Percentiles rank a stretch among this genome's conserved stretches.
Conservation (phyloP, 2,113 vertebrate genomes). For the Mus musculus region DNA sequence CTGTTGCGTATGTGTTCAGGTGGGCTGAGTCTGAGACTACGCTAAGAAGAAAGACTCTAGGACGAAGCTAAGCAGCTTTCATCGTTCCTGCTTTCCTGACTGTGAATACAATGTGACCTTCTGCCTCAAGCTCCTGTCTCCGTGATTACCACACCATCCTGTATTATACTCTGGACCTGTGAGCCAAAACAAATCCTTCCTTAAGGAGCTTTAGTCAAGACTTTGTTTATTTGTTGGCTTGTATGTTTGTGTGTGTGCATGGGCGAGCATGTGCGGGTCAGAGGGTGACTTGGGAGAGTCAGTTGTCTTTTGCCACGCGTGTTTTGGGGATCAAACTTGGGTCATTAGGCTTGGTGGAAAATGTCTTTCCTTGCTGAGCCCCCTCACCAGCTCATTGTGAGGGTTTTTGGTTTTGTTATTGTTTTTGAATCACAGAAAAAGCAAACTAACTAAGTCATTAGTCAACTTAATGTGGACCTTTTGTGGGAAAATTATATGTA, state of each 20-base stretch:
- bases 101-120: not conserved
- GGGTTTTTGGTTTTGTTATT: not conserved
- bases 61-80: not conserved
- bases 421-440: not conserved
- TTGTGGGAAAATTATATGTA: not conserved
- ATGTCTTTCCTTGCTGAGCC: not conserved
- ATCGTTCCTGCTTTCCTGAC: not conserved
- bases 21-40: too few species aligned
- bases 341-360: not conserved
- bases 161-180: too few species aligned
- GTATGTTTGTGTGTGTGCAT: not conserved
- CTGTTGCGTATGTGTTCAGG: not conserved
- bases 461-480: not conserved
- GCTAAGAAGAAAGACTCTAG: not conserved
- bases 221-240: not conserved
- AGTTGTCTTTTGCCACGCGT: not conserved
- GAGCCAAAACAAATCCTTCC: not conserved
- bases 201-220: not conserved
- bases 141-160: fast-evolving
- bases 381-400: not conserved
- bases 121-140: not conserved
- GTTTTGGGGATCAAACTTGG: not conserved
- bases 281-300: not conserved
- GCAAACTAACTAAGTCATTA: not conserved
- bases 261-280: not conserved